Percentiles rank a stretch among this genome's conserved stretches.
These are phyloP conservation scores for Dryomyza anilis DNA, from an alignment of 2,888 invertebrate genomes.

Conservation along the genomic window DNA sequence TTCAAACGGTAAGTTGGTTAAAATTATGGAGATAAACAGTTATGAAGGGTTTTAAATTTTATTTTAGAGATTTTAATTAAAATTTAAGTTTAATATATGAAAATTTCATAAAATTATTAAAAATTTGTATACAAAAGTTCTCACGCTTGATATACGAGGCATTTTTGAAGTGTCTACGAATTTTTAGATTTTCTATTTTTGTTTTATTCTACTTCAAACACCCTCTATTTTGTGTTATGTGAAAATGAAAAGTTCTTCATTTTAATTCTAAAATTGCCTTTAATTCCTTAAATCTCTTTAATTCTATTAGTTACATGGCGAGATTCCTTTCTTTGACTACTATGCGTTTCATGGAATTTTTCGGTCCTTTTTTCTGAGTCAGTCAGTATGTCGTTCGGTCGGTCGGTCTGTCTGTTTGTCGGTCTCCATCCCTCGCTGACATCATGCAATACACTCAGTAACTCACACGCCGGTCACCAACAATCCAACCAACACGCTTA, in stretches of 20 bases:
- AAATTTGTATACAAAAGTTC: neutral
- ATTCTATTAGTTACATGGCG: slow-evolving; percentile 4
- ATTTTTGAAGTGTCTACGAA: neutral
- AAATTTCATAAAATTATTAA: neutral
- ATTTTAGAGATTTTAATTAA: too few relatives aligned
- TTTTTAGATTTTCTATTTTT: neutral
- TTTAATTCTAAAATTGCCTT: neutral
- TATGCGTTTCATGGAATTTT: neutral
- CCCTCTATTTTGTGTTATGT: neutral
- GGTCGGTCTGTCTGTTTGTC: neutral
- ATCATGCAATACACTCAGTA: neutral
- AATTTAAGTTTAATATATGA: too few relatives aligned
- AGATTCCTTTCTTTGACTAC: neutral
- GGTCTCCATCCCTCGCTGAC: neutral
- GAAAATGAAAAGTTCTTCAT: neutral
- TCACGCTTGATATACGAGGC: neutral
- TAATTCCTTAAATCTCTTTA: slow-evolving; percentile 4
- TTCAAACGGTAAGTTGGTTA: neutral
- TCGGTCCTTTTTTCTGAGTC: neutral
- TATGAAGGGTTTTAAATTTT: too few relatives aligned
- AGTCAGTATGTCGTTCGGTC: too few relatives aligned
- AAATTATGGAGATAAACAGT: too few relatives aligned
- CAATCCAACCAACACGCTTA: neutral
- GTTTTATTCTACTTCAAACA: neutral
- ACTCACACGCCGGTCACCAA: neutral